These are phyloP conservation scores for Teleopsis dalmanni DNA, from an alignment of 1,140 invertebrate genomes.

Conservation along the genomic window DNA sequence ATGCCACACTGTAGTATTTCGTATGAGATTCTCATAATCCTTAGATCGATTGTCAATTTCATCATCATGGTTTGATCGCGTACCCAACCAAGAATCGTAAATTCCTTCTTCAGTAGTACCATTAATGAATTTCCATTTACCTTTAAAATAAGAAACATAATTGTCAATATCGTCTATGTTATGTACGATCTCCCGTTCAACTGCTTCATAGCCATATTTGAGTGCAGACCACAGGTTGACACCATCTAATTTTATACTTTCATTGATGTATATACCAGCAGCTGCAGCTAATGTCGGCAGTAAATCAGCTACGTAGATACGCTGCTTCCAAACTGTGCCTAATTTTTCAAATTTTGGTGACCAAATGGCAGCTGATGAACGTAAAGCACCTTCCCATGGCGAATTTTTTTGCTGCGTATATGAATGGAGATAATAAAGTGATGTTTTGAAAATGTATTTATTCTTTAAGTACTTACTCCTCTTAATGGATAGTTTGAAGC, in stretches of 20 bases:
- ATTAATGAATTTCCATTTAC: constrained; percentile 67
- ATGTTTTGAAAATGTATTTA: neutral
- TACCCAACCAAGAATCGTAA: constrained; percentile 49
- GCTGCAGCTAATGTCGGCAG: constrained; percentile 69
- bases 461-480: constrained; percentile 52
- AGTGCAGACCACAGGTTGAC: constrained; percentile 62
- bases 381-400: constrained; percentile 81
- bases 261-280: constrained; percentile 46
- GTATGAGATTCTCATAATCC: constrained; percentile 46
- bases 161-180: constrained; percentile 58
- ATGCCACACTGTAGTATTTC: constrained; percentile 42
- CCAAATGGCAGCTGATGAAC: constrained; percentile 72
- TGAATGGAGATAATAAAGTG: neutral
- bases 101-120: constrained; percentile 48
- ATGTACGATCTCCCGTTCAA: constrained; percentile 58
- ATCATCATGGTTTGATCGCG: constrained; percentile 9
- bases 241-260: constrained; percentile 57
- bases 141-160: constrained; percentile 55
- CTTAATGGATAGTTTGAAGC: constrained; percentile 83
- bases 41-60: constrained; percentile 21
- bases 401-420: constrained; percentile 57
- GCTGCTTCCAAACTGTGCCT: constrained; percentile 60
- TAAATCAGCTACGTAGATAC: constrained; percentile 81
- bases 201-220: constrained; percentile 28
- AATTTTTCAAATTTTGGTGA: constrained; percentile 53